These are phyloP conservation scores for Halocynthia roretzi DNA, from an alignment of 23 tunicate genomes.

Conservation along the genomic window DNA sequence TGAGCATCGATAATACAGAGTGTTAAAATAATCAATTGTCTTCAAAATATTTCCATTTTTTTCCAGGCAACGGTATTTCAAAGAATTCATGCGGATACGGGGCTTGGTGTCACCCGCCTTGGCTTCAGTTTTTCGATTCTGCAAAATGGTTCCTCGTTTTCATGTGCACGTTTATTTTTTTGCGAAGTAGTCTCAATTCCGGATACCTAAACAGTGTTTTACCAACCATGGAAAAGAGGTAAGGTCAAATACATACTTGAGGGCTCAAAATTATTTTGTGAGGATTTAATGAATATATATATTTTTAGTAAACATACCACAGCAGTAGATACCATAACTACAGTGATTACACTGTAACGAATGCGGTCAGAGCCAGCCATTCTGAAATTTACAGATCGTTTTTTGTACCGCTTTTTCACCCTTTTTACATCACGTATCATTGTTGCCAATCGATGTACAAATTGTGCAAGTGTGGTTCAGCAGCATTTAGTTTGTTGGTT, in stretches of 20 bases:
- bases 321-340: too few relatives aligned
- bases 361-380: too few relatives aligned
- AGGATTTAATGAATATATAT: not conserved
- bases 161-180: slow-evolving; percentile 47
- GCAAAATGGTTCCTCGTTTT: slow-evolving; percentile 75
- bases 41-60: too few relatives aligned
- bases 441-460: not conserved
- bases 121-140: slow-evolving; percentile 48
- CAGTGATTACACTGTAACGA: too few relatives aligned
- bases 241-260: not conserved
- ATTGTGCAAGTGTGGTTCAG: too few relatives aligned
- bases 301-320: too few relatives aligned
- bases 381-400: too few relatives aligned
- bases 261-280: not conserved
- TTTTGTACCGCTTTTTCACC: not conserved
- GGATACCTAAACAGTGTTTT: slow-evolving; percentile 87
- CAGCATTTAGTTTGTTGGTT: too few relatives aligned
- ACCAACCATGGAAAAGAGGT: slow-evolving; percentile 95
- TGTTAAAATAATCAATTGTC: too few relatives aligned
- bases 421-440: not conserved
- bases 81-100: too few relatives aligned
- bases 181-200: slow-evolving; percentile 77
- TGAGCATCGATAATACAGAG: too few relatives aligned
- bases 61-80: too few relatives aligned
- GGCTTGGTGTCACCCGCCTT: slow-evolving; percentile 6